These are phyloP conservation scores for Neoscelio sp. DNA, from an alignment of 2,888 invertebrate species.

Conservation along the genomic window DNA sequence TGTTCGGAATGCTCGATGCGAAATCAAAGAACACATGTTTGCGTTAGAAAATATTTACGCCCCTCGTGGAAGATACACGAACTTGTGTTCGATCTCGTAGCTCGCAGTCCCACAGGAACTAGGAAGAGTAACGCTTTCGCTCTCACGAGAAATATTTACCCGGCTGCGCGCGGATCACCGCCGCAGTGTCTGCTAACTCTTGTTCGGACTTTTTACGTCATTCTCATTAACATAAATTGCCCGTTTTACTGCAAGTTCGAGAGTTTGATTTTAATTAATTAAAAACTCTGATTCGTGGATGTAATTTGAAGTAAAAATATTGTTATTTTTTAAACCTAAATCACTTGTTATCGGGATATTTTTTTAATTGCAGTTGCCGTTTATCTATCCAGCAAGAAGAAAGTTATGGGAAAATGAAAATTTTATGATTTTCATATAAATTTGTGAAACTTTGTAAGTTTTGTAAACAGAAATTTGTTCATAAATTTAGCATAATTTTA, in stretches of 20 bases:
- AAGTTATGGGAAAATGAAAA: too few relatives aligned
- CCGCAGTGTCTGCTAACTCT: slow-evolving; percentile 44
- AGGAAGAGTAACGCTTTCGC: slow-evolving; percentile 66
- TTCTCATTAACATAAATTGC: slow-evolving; percentile 53
- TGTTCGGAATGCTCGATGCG: slow-evolving; percentile 58
- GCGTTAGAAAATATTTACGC: slow-evolving; percentile 63
- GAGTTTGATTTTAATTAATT: slow-evolving; percentile 47
- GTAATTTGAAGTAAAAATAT: slow-evolving; percentile 3
- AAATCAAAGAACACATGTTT: slow-evolving; percentile 65
- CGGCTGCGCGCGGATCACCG: slow-evolving; percentile 43
- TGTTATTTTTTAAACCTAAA: neutral
- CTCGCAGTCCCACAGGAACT: slow-evolving; percentile 56
- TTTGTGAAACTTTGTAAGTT: too few relatives aligned
- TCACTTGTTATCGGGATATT: neutral
- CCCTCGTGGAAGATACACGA: slow-evolving; percentile 50
- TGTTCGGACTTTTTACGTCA: slow-evolving; percentile 34
- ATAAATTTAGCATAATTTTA: too few relatives aligned
- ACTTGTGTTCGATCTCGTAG: slow-evolving; percentile 55
- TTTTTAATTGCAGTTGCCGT: too few relatives aligned
- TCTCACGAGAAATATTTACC: slow-evolving; percentile 72
- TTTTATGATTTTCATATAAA: too few relatives aligned
- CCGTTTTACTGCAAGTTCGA: slow-evolving; percentile 23
- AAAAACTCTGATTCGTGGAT: neutral
- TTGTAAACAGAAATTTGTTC: too few relatives aligned
- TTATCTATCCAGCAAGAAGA: too few relatives aligned